A percentile compares a stretch with the other conserved stretches of the same genome.
Conservation (phyloP, 1,140 invertebrate species). For the Aphaenogaster rudis region DNA sequence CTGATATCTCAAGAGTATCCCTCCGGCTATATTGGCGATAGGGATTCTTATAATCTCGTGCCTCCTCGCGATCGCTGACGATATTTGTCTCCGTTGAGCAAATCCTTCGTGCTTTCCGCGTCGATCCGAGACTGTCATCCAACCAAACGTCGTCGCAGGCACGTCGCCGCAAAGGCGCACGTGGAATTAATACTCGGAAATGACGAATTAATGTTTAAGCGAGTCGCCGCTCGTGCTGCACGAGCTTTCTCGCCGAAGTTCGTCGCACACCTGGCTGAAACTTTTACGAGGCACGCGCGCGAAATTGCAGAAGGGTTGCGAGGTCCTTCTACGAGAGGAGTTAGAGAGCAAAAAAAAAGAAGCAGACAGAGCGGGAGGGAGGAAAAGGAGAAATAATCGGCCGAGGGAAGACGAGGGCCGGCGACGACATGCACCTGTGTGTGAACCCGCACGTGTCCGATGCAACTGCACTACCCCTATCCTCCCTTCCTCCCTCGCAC, state of each 20-base stretch:
- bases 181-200: slow-evolving; percentile 70
- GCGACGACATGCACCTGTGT: slow-evolving; percentile 55
- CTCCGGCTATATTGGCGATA: background rate
- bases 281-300: slow-evolving; percentile 70
- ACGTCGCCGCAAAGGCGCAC: slow-evolving; percentile 38
- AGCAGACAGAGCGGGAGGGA: background rate
- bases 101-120: background rate
- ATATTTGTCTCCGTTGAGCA: slow-evolving; percentile 2
- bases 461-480: slow-evolving; percentile 58
- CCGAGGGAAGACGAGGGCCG: background rate
- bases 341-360: background rate
- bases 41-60: slow-evolving; percentile 13
- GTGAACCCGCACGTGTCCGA: slow-evolving; percentile 47
- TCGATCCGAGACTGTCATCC: slow-evolving; percentile 11
- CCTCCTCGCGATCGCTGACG: background rate
- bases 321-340: background rate
- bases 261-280: slow-evolving; percentile 64
- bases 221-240: slow-evolving; percentile 18
- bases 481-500: background rate
- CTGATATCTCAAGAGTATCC: background rate
- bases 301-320: slow-evolving; percentile 66
- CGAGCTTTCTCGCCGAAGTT: slow-evolving; percentile 26
- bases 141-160: background rate
- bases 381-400: slow-evolving; percentile 29
- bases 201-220: slow-evolving; percentile 71